Evolutionary conservation across 2,113 vertebrate species (phyloP), one percentile per base, ranked within the genome.

Genomic region (Chaetodon auriga): DNA sequence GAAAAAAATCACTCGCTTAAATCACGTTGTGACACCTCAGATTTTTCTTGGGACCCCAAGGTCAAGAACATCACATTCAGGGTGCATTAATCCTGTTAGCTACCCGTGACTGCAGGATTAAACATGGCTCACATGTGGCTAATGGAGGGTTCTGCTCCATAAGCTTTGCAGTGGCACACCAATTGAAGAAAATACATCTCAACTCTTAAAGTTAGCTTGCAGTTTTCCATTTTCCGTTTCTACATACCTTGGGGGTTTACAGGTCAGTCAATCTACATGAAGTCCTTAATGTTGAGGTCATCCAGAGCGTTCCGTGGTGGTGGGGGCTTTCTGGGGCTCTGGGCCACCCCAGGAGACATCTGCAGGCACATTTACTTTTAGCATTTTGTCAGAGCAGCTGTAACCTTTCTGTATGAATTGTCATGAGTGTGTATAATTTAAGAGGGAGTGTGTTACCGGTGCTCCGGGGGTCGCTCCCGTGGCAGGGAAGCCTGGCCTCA

Each of bases 201-300:
- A 15, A 12, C 1, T 16, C 53, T 49, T 61, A n/a, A 21, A 53
- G 48, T 71, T 16, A 45, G 15, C 15, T 18, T 45, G 58, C n/a
- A 36, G 19, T 38, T 45, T 43, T 57, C 30, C 21, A 6, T 9
- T 54, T 18, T 36, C 41, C 21, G 2, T 21, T 7, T 46, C 19
- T 46, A 9, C 5, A 25, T 57, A 93, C 93, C 91, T 96, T 95
- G 87, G 70, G 76, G 64, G 36, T 78, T 87, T 80, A 36, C 35
- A 60, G 80, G 75, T 85, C 84, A 82, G 81, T 91, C 91, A 89
- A 77, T 96, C 97, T 99, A 99, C 96, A 99, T 97, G 96, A 99
- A 99, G 95, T 99, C 98, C 95, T 99, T 99, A 94, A 99, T 99
- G 95, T 99, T 99, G 94, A 99, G 97, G 96, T 99, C 98, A 92